These are phyloP conservation scores for Slavum lentiscoides DNA, from an alignment of 2,888 invertebrate species.

Conservation along the genomic window DNA sequence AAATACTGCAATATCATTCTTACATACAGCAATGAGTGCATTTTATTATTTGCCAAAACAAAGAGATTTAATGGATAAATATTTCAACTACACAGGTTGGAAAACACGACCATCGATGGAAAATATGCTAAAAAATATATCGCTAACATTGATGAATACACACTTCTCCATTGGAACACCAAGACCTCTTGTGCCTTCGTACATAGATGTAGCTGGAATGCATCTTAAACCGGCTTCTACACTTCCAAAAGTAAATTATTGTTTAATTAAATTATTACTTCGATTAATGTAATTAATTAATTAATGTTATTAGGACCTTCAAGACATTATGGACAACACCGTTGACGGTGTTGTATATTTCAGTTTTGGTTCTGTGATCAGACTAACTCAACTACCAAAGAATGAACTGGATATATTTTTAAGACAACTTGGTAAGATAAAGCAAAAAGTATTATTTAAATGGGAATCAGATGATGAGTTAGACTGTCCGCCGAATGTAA, in stretches of 20 bases:
- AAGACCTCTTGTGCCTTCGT: constrained; percentile 46
- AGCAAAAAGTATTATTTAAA: constrained; percentile 44
- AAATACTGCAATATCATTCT: constrained; percentile 25
- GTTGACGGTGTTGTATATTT: constrained; percentile 16
- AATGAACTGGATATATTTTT: constrained; percentile 23
- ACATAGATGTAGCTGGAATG: constrained; percentile 54
- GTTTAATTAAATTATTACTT: too few species aligned
- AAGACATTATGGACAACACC: constrained; percentile 25
- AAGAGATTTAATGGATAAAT: constrained; percentile 31
- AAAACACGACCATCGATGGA: constrained; percentile 30
- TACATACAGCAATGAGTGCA: constrained; percentile 23
- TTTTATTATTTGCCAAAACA: constrained; percentile 38
- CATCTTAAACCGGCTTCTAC: constrained; percentile 46
- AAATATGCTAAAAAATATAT: constrained; percentile 44
- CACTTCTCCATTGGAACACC: constrained; percentile 47
- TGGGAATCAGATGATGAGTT: constrained; percentile 28
- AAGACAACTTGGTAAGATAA: constrained; percentile 10
- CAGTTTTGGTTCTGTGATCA: constrained; percentile 43
- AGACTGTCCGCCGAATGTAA: constrained; percentile 34
- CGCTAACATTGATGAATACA: constrained; percentile 42
- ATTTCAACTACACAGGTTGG: constrained; percentile 46
- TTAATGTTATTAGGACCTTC: constrained; percentile 30
- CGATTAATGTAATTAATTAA: not conserved
- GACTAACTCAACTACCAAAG: constrained; percentile 23
- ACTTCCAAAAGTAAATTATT: constrained; percentile 22